These are phyloP conservation scores for Acanthosepion lycidas DNA, from an alignment of 2,888 invertebrate species.

Conservation along the genomic window DNA sequence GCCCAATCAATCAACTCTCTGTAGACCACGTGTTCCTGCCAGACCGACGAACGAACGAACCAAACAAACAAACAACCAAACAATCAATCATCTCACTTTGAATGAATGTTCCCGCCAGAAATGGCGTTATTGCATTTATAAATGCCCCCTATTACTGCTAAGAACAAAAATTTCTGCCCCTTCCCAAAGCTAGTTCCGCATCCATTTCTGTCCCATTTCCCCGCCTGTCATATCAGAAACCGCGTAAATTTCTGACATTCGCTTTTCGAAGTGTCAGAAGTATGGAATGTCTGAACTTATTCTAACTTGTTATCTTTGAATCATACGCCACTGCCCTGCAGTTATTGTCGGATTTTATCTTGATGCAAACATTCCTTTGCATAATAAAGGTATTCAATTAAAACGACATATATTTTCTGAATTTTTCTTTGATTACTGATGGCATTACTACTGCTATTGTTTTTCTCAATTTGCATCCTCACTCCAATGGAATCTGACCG, in stretches of 20 bases:
- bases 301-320: neutral
- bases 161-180: neutral
- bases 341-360: neutral
- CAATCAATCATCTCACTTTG: neutral
- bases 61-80: neutral
- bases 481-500: too few species aligned
- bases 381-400: neutral
- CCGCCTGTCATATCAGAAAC: neutral
- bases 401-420: neutral
- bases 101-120: slow-evolving; percentile 17
- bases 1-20: neutral
- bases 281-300: neutral
- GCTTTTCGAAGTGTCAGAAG: neutral
- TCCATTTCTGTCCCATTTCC: neutral
- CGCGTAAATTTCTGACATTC: slow-evolving; percentile 3
- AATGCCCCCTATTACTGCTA: neutral
- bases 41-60: neutral
- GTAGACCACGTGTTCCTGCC: neutral
- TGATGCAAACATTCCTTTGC: neutral
- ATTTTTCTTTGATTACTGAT: neutral
- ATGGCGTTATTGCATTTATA: neutral
- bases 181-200: neutral
- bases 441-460: neutral
- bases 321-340: neutral
- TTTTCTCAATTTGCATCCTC: neutral